Evolutionary conservation across 2,113 vertebrate species (phyloP).

Genomic region (Petrocephalus microphthalmus): DNA sequence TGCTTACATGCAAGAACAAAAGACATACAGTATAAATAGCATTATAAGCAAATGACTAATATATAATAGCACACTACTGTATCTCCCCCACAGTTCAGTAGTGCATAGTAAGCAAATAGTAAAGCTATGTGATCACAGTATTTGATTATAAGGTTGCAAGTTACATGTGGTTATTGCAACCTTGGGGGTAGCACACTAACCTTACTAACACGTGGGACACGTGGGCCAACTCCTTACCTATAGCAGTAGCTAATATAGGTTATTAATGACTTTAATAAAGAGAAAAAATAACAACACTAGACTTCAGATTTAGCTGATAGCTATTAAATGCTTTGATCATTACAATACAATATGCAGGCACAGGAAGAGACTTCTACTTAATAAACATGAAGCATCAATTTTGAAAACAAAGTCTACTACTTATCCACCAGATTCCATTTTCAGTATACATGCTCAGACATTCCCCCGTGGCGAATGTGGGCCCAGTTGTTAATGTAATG

Average conservation of each 20-base stretch:
- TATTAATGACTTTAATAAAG: neutral
- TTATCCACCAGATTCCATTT: neutral
- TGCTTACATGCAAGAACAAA: neutral
- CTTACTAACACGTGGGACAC: neutral
- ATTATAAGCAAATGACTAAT: neutral
- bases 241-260: neutral
- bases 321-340: neutral
- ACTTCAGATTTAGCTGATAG: neutral
- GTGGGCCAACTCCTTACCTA: neutral
- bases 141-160: neutral
- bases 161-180: neutral
- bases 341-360: neutral
- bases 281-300: neutral
- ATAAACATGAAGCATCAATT: neutral
- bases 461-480: neutral
- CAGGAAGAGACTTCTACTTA: neutral
- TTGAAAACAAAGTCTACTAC: neutral
- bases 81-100: neutral
- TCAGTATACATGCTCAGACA: neutral
- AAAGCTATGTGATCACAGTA: neutral
- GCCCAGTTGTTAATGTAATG: neutral
- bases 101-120: neutral
- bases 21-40: neutral
- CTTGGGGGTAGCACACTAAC: neutral
- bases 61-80: neutral